These are phyloP conservation scores for Petrophora chlorosata DNA, from an alignment of 2,888 invertebrate genomes.

Conservation along the genomic window DNA sequence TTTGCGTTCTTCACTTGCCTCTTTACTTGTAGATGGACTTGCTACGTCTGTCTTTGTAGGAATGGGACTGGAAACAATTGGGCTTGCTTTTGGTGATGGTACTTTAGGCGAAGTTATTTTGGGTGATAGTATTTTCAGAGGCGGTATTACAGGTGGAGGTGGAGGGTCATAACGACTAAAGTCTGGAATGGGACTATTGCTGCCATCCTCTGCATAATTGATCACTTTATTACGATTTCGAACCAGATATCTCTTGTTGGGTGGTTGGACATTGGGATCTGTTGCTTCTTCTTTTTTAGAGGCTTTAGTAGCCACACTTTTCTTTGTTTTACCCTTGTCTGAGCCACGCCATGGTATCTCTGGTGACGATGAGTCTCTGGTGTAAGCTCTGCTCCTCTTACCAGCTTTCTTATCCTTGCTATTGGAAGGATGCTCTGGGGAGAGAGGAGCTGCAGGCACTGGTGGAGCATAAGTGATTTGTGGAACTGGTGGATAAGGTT, in stretches of 20 bases:
- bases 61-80: slow-evolving; percentile 66
- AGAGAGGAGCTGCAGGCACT: slow-evolving; percentile 70
- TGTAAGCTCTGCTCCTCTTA: slow-evolving; percentile 67
- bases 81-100: slow-evolving; percentile 75
- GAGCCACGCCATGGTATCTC: slow-evolving; percentile 74
- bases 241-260: slow-evolving; percentile 78
- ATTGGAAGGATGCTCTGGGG: slow-evolving; percentile 73
- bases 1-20: slow-evolving; percentile 74
- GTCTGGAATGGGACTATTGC: slow-evolving; percentile 80
- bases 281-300: slow-evolving; percentile 71
- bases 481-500: slow-evolving; percentile 82
- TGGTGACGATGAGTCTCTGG: slow-evolving; percentile 77
- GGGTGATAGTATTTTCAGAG: slow-evolving; percentile 44
- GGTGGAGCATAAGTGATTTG: slow-evolving; percentile 80
- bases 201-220: slow-evolving; percentile 86
- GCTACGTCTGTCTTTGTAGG: slow-evolving; percentile 66
- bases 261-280: slow-evolving; percentile 71
- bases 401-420: slow-evolving; percentile 69
- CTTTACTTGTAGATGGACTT: slow-evolving; percentile 78
- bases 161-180: slow-evolving; percentile 65
- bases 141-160: slow-evolving; percentile 44
- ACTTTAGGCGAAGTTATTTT: slow-evolving; percentile 56
- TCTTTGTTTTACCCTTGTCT: slow-evolving; percentile 72
- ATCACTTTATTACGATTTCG: slow-evolving; percentile 85
- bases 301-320: slow-evolving; percentile 72